Evolutionary conservation across 2,888 invertebrate genomes (phyloP).

Genomic region (Caenorhabditis uteleia): DNA sequence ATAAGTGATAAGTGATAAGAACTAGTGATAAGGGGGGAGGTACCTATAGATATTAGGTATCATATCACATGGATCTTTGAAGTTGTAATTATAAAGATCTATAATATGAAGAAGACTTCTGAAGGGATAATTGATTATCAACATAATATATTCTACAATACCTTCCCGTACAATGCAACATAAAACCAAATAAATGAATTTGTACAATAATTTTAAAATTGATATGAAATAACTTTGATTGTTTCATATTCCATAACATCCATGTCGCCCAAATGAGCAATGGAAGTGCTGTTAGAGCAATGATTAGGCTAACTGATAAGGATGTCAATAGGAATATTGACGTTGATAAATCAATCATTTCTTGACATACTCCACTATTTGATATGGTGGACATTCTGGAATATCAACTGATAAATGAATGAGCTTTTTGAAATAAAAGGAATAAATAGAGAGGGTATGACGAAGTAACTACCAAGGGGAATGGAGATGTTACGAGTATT

Average conservation of each 20-base stretch:
- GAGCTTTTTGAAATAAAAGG: too few relatives aligned
- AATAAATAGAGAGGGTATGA: too few relatives aligned
- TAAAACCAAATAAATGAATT: conserved; percentile 24
- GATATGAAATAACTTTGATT: conserved; percentile 26
- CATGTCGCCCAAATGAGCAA: conserved; percentile 15
- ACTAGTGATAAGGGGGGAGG: too few relatives aligned
- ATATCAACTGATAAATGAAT: too few relatives aligned
- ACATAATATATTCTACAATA: neutral
- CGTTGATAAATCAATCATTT: conserved; percentile 11
- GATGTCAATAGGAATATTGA: conserved; percentile 13
- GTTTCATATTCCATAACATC: conserved; percentile 22
- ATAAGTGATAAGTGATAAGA: neutral
- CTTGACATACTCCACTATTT: neutral
- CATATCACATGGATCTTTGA: conserved; percentile 17
- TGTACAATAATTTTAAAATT: conserved; percentile 26
- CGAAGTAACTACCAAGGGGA: too few relatives aligned
- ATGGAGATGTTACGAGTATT: too few relatives aligned
- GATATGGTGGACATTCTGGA: too few relatives aligned
- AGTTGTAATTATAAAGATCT: conserved; percentile 16
- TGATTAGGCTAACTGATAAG: conserved; percentile 3
- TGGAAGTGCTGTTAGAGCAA: conserved; percentile 6
- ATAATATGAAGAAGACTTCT: conserved; percentile 13
- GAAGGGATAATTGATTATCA: neutral
- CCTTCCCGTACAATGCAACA: conserved; percentile 26
- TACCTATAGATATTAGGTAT: conserved; percentile 29